Conservation (phyloP, 2,888 invertebrate genomes). For the Hololepta plana region DNA sequence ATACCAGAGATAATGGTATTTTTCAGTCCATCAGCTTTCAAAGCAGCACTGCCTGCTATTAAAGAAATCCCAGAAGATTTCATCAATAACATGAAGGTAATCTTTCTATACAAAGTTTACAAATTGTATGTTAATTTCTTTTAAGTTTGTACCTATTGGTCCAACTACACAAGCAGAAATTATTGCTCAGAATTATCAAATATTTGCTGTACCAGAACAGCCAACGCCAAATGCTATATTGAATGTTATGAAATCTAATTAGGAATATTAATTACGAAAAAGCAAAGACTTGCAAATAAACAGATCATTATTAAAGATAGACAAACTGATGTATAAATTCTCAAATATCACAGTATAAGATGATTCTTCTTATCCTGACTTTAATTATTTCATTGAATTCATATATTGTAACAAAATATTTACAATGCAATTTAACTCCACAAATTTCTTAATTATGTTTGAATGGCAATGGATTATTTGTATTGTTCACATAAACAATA, state of each 20-base stretch:
- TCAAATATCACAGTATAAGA: too few species aligned
- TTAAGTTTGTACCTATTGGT: slow-evolving; percentile 35
- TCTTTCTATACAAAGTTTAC: slow-evolving; percentile 13
- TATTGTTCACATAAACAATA: too few species aligned
- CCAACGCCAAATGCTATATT: slow-evolving; percentile 34
- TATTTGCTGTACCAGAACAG: slow-evolving; percentile 29
- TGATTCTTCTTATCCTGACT: too few species aligned
- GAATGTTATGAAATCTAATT: slow-evolving; percentile 16
- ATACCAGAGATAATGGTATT: slow-evolving; percentile 34
- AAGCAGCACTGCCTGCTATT: slow-evolving; percentile 27
- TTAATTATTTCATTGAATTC: too few species aligned
- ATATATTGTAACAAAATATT: too few species aligned
- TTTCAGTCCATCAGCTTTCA: slow-evolving; percentile 40
- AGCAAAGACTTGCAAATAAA: slow-evolving; percentile 2
- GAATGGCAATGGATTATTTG: too few species aligned
- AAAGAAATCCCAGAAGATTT: slow-evolving; percentile 16
- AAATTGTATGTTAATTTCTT: slow-evolving; percentile 11
- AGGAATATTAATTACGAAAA: slow-evolving; percentile 1
- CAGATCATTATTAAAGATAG: slow-evolving; percentile 5
- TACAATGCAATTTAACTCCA: too few species aligned
- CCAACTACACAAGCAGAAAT: slow-evolving; percentile 36
- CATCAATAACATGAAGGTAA: slow-evolving; percentile 13
- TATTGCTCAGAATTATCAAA: slow-evolving; percentile 24
- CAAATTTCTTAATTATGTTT: too few species aligned
- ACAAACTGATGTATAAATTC: too few species aligned